Conservation (phyloP, 2,888 invertebrate genomes). For the Heliconius aoede region DNA sequence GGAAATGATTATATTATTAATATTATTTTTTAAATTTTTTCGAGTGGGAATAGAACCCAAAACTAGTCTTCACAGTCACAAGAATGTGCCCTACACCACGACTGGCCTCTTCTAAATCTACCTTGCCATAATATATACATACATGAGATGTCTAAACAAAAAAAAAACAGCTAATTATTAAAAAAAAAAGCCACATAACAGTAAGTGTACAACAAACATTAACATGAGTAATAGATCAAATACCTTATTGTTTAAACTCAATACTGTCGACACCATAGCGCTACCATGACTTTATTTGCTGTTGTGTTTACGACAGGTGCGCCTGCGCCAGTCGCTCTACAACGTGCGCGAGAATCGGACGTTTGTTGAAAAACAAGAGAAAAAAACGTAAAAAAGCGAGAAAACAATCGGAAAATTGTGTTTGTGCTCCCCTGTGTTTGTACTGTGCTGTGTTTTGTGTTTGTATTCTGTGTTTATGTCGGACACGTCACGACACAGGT, state of each 20-base stretch:
- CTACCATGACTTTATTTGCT: conserved; percentile 63
- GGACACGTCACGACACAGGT: conserved; percentile 39
- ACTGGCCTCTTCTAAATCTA: neutral
- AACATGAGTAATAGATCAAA: conserved; percentile 29
- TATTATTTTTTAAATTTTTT: no score
- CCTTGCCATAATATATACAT: neutral
- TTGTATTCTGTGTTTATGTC: conserved; percentile 35
- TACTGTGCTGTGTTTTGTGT: conserved; percentile 41
- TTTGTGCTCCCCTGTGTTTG: conserved; percentile 43
- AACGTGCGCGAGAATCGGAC: conserved; percentile 69
- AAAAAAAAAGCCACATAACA: neutral
- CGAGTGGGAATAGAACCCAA: no score
- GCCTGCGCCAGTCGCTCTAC: conserved; percentile 62
- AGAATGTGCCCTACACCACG: no score
- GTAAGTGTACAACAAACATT: conserved; percentile 2
- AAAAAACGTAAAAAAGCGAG: conserved; percentile 41
- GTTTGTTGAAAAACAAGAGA: conserved; percentile 51
- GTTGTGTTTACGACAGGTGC: conserved; percentile 66
- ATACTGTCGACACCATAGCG: conserved; percentile 53
- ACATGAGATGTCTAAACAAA: neutral
- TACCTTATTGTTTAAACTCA: conserved; percentile 45
- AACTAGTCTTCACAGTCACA: no score
- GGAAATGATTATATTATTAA: no score
- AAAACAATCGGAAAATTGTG: conserved; percentile 45
- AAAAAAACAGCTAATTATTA: neutral